Evolutionary conservation across 2,888 invertebrate species (phyloP), one percentile per base, ranked within the genome.

Genomic region (Kuschelorhynchus macadamiae): DNA sequence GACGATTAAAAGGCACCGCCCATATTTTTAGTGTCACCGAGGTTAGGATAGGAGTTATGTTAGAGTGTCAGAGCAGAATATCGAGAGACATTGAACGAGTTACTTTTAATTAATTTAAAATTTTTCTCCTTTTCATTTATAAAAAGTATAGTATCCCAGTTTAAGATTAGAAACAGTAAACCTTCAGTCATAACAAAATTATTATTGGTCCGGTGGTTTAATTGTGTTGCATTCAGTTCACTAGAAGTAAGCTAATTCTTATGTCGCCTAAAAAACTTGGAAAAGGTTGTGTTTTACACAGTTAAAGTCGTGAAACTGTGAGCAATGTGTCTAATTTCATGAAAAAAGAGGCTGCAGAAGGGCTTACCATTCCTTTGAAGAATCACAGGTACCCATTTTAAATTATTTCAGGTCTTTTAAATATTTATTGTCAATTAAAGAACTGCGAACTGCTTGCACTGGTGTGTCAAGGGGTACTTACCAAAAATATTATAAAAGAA

Each of bases 221-320:
- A n/a, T n/a, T n/a, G n/a, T n/a, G n/a, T n/a, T n/a, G 14, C 5
- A 9, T 41, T 41, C 16, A 41, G 16, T 16, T 41, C 16, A 41
- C 16, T 41, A 16, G 12, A 41, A 25, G 7, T 7, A 25, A 25
- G 25, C 25, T 25, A 25, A 25, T 25, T 25, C 4, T 3, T 44
- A 52, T 52, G 52, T 52, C 52, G 12, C 52, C 52, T n/a, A 52
- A 52, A 52, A 52, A 33, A 49, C 17, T 52, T 52, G 52, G 52
- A 36, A 39, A 52, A 17, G 36, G 52, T 39, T 14, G 11, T 52
- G 32, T 52, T 30, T 20, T 49, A 25, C 49, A 49, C 21, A 49
- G 49, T 16, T 11, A 49, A 32, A 12, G 12, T 21, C 30, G 30
- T 20, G 49, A 49, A 49, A 32, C 30, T 14, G 49, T 49, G 8